Percentiles rank a stretch among this genome's conserved stretches.
Evolutionary conservation across 2,113 vertebrate genomes (phyloP).

Genomic region (Tragelaphus buxtoni): DNA sequence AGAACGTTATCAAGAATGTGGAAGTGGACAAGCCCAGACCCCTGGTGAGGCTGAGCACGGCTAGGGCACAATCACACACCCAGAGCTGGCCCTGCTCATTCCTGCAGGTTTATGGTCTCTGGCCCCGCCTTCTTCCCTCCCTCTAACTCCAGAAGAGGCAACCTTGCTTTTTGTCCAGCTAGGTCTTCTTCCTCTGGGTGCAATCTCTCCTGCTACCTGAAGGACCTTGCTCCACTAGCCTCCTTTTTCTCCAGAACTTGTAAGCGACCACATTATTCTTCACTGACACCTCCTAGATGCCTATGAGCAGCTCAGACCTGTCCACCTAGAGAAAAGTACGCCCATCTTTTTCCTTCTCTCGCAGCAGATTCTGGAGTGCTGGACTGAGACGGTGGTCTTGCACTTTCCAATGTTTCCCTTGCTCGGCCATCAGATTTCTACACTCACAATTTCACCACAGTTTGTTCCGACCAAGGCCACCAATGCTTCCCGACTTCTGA

Average conservation of each 20-base stretch:
- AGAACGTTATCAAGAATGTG: background rate
- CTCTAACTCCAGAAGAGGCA: background rate
- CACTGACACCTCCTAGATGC: background rate
- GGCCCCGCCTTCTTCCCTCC: background rate
- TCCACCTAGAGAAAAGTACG: background rate
- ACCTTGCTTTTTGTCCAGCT: background rate
- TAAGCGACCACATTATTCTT: background rate
- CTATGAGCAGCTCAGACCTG: background rate
- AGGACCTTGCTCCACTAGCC: background rate
- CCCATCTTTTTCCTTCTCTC: background rate
- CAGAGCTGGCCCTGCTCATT: background rate
- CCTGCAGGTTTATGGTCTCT: background rate
- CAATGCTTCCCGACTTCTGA: background rate
- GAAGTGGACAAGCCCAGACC: background rate
- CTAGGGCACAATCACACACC: background rate
- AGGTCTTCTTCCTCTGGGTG: background rate
- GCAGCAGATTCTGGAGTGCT: background rate
- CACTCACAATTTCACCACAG: background rate
- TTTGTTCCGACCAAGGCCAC: background rate
- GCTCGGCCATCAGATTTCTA: background rate
- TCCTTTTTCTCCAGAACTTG: background rate
- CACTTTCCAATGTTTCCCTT: background rate
- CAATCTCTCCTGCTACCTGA: background rate
- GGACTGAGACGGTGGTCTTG: background rate
- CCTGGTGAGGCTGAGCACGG: background rate